Base-by-base conservation (phyloP, 2,113 vertebrate species). In the Brevimyrus niger region DNA sequence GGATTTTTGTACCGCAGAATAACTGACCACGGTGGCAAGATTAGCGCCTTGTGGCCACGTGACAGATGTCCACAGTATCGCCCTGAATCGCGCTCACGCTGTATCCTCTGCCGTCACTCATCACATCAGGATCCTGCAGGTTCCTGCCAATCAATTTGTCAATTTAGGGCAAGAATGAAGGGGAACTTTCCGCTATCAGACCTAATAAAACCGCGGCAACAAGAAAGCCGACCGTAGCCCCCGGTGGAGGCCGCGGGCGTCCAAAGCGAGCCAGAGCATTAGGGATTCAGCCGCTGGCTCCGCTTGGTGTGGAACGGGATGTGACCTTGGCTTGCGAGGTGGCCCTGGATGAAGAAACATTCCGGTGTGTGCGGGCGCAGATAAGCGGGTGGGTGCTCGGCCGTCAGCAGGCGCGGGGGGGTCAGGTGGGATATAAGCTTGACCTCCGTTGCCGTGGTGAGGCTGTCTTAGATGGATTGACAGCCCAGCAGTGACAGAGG, bases 301-400 rank as follows among this genome's bases (percentile, higher is more conserved):
- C 38, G 19, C 31, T 8, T 38, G 76, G 35, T 2, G 48, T 44
- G 73, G 48, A 82, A 55, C 0, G 88, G 31, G 48, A 42, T 82
- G 53, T 55, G 88, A 84, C 88, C 88, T 89, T 89, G 88, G 42
- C 48, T 42, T 48, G 3, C 47, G 83, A 35, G 10, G 53, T 44
- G 11, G 35, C 23, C 19, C 89, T 17, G 88, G 53, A 31, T 15
- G 53, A 83, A 13, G 83, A 44, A 69, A 86, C 83, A 69, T n/a
- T 89, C 27, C 23, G 19, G 51, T 19, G 44, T 89, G 89, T 69
- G 82, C 23, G 38, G 27, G 53, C 23, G 55, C 83, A 46, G 89
- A 89, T 86, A 89, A 86, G 82, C 42, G 17, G 44, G 53, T 31
- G n/a, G 89, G 13, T 1, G 42, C 51, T 44, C 69, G 89, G 44